Conservation (phyloP, 2,888 invertebrate genomes). For the Syrista parreyssii region DNA sequence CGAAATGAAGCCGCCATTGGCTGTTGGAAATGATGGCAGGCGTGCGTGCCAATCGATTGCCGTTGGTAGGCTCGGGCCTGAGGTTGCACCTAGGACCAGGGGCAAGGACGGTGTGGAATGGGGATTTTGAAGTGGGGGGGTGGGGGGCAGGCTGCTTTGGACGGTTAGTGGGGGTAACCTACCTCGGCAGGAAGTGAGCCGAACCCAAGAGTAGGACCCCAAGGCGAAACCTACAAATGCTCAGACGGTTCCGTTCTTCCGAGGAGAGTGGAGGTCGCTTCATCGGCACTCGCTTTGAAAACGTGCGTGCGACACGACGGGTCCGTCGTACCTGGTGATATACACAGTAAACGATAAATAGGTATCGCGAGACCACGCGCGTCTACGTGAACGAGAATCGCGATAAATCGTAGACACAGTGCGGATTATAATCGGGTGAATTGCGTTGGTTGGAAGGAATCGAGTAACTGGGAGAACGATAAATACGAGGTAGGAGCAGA, state of each 20-base stretch:
- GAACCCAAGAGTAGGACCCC: constrained; percentile 47
- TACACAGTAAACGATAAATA: background rate
- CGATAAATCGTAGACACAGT: background rate
- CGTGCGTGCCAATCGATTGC: constrained; percentile 63
- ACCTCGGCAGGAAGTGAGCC: constrained; percentile 69
- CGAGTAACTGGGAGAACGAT: background rate
- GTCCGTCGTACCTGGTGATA: background rate
- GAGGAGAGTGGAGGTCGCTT: constrained; percentile 64
- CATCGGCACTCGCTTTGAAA: constrained; percentile 58
- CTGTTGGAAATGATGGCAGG: constrained; percentile 62
- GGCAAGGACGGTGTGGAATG: constrained; percentile 19
- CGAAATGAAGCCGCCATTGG: constrained; percentile 49
- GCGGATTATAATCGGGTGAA: background rate
- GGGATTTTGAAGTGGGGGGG: constrained; percentile 23
- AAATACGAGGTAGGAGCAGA: too few species aligned
- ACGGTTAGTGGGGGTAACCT: constrained; percentile 32
- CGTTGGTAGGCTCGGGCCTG: constrained; percentile 43
- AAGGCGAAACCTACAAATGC: constrained; percentile 48
- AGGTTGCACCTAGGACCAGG: constrained; percentile 22
- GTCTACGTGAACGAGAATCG: background rate
- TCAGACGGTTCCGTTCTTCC: constrained; percentile 59
- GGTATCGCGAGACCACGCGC: background rate
- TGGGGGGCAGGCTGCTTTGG: constrained; percentile 18
- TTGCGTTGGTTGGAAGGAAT: background rate
- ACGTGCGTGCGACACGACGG: constrained; percentile 2